Conservation (phyloP, 2,797 vertebrate species). For the Psittacula derbiana region DNA sequence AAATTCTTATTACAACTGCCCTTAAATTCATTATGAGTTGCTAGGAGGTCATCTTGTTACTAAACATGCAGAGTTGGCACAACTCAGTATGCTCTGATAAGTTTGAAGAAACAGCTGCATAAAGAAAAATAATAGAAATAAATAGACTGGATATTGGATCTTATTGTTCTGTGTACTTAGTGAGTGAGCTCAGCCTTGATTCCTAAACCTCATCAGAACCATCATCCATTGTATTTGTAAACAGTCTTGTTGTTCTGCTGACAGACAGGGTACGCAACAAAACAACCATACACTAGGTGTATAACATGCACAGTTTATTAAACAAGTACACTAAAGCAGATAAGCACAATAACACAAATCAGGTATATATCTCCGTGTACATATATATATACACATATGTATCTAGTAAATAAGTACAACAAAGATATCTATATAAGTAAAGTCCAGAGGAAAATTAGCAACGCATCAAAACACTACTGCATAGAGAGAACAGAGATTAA, state of each 20-base stretch:
- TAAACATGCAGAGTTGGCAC: background rate
- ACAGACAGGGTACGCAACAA: background rate
- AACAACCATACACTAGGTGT: background rate
- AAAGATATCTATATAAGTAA: background rate
- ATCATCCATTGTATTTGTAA: background rate
- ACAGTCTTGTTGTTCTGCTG: background rate
- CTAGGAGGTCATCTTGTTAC: background rate
- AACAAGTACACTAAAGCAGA: background rate
- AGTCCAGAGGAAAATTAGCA: background rate
- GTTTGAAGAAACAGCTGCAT: background rate
- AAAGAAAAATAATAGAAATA: background rate
- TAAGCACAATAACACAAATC: background rate
- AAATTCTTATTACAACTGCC: background rate
- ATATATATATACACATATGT: background rate
- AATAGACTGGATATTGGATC: background rate
- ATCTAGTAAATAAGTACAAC: background rate
- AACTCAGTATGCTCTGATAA: background rate
- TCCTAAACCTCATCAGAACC: background rate
- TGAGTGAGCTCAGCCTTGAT: background rate
- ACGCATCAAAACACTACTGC: background rate
- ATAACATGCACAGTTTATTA: background rate
- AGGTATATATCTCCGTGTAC: background rate
- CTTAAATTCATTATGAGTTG: constrained; percentile 30
- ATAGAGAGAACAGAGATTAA: background rate
- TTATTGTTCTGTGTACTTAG: background rate